Conservation (phyloP, 2,113 vertebrate genomes). For the Micromys minutus region DNA sequence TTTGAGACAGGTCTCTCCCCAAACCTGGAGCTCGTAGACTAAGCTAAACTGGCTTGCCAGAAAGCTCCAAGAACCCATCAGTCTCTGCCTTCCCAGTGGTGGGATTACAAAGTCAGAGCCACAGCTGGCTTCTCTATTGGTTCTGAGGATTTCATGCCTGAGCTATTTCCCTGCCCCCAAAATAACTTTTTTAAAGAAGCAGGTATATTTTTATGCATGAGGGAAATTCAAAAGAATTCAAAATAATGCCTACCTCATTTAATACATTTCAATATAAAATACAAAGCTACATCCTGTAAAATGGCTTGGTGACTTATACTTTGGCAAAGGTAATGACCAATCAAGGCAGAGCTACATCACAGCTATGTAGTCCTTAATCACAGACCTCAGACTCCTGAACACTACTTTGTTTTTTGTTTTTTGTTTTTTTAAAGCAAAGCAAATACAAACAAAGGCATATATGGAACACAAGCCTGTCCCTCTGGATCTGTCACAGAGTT, state of each 20-base stretch:
- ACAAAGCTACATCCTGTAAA: neutral
- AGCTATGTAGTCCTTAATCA: neutral
- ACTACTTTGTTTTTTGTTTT: neutral
- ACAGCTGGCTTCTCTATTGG: neutral
- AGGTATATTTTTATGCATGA: slow-evolving; percentile 6
- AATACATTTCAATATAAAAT: neutral
- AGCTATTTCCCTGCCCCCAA: neutral
- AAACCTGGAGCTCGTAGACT: neutral
- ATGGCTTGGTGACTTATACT: neutral
- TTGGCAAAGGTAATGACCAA: neutral
- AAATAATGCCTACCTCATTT: neutral
- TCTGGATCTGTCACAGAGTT: neutral
- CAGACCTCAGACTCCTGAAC: neutral
- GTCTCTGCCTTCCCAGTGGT: neutral
- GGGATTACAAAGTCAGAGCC: neutral
- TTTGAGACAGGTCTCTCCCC: neutral
- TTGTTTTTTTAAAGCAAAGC: neutral
- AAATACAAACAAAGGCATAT: neutral
- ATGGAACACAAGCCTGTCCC: neutral
- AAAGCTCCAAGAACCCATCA: neutral
- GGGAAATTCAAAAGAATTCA: slow-evolving; percentile 42
- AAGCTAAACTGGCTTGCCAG: neutral
- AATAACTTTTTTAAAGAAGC: slow-evolving; percentile 7
- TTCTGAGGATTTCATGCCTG: neutral
- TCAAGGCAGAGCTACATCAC: neutral